Evolutionary conservation across 2,888 invertebrate genomes (phyloP), one percentile per base, ranked within the genome.

Genomic region (Brenthis daphne): DNA sequence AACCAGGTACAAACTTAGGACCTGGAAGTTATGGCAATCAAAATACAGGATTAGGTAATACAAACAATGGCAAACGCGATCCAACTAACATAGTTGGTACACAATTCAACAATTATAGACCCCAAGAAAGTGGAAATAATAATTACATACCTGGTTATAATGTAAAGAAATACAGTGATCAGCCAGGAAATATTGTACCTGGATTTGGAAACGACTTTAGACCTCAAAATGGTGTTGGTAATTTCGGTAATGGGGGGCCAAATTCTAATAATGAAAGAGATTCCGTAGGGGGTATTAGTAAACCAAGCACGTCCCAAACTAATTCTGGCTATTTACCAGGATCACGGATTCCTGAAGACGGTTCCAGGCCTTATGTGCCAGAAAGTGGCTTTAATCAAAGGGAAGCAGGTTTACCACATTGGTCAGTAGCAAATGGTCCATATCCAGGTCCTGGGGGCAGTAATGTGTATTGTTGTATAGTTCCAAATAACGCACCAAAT

Each of bases 381-480:
- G 33, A 16, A 20, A 63, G 37, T 53, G 63, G 61, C 13, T 65
- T 61, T 8, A 24, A 53, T 14, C 71, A 67, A 51, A 53, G 51
- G 54, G 70, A 60, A 65, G 53, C 60, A 14, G 61, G 64, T 8
- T n/a, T 50, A 50, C 50, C 68, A 6, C 75, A 71, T 63, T 76
- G 74, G 75, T 74, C 73, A 47, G 2, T 71, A 20, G 75, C 72
- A 33, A 72, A 71, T 33, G 75, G 75, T 54, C 75, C 75, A 11
- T 76, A 70, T 37, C 65, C 63, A 16, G 75, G 73, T 5, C 73
- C 75, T 24, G 74, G 68, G 48, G 77, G 77, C 4, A 75, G 57
- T 47, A 75, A 61, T 58, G 70, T 75, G 51, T 74, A 74, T 64
- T 76, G 77, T 61, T 77, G 77, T 67, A 67, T 72, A 43, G 64